These are phyloP conservation scores for Pomacea canaliculata DNA, from an alignment of 2,888 invertebrate genomes.

Conservation along the genomic window DNA sequence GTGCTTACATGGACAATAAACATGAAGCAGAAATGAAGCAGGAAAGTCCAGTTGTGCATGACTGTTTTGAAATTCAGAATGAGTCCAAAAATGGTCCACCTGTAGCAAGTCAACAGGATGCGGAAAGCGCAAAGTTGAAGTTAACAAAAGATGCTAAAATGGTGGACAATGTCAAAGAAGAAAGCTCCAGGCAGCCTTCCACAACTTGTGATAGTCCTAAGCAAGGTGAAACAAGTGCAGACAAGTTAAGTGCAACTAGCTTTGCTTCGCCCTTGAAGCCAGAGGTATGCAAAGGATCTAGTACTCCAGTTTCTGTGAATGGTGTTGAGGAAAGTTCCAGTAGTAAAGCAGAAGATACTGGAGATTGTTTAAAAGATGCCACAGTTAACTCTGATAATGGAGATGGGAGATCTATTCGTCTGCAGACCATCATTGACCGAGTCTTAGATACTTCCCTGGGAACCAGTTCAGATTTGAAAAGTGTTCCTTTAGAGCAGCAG, in stretches of 20 bases:
- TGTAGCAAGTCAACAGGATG: neutral
- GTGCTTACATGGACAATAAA: neutral
- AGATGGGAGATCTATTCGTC: conserved; percentile 24
- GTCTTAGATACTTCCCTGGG: conserved; percentile 53
- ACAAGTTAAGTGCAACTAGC: neutral
- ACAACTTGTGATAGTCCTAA: neutral
- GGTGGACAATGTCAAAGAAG: neutral
- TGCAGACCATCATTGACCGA: conserved; percentile 58
- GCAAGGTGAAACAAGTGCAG: neutral
- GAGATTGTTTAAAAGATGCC: neutral
- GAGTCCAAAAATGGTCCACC: neutral
- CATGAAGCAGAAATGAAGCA: neutral
- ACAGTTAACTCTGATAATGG: neutral
- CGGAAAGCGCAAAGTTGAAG: neutral
- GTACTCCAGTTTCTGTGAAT: neutral
- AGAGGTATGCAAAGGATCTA: neutral
- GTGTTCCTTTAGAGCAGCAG: neutral
- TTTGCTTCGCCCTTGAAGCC: neutral
- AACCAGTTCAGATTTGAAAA: neutral
- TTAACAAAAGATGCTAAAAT: neutral
- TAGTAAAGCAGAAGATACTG: neutral
- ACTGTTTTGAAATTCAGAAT: neutral
- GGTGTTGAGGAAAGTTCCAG: neutral
- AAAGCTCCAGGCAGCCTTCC: neutral
- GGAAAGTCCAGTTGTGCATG: neutral